Base-by-base conservation (phyloP, 2,113 vertebrate species). In the Narcine bancroftii region DNA sequence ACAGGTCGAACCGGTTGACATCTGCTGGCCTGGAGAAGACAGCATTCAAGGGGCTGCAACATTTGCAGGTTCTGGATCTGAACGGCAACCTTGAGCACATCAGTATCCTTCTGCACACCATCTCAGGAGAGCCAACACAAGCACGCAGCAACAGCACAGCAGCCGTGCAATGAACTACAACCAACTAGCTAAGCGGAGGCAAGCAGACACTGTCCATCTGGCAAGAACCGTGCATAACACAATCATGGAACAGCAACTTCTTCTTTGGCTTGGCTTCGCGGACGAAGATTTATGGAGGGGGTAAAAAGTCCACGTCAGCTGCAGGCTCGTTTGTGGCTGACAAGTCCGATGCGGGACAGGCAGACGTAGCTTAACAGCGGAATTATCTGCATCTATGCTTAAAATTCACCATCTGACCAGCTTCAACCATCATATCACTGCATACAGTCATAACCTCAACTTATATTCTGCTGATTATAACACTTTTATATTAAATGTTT, bases 1-100 rank as follows among this genome's bases (percentile, higher is more conserved):
- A 39, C 92, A 95, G 95, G 92, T 93, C 93, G 56, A 95, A 95
- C 92, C 93, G 87, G 92, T 93, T 95, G 36, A 92, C 94, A 92
- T n/a, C 71, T 87, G 94, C 93, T 2, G 94, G 94, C 92, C 94
- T 95, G 1, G 50, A 93, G 0, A 93, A 93, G 0, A 93, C 92
- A 47, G 94, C 95, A 92, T 94, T 95, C 92, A 89, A 93, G 76
- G 94, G 94, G 29, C 94, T 95, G 92, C 50, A 26, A 2, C 92
- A 94, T 47, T 77, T 95, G 47, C 93, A 93, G 0, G 33, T 95
- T 39, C 94, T 95, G 36, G 95, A 95, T 73, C 94, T 94, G 0
- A 92, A 93, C 0, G 94, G 93, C 1, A 95, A 95, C 83, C 94
- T 33, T 0, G 95, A 95, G 76, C 93, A 92, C 19, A 94, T 95